phyloP scores from a whole-genome alignment of 2,113 vertebrate species.

The Gobio gobio region DNA sequence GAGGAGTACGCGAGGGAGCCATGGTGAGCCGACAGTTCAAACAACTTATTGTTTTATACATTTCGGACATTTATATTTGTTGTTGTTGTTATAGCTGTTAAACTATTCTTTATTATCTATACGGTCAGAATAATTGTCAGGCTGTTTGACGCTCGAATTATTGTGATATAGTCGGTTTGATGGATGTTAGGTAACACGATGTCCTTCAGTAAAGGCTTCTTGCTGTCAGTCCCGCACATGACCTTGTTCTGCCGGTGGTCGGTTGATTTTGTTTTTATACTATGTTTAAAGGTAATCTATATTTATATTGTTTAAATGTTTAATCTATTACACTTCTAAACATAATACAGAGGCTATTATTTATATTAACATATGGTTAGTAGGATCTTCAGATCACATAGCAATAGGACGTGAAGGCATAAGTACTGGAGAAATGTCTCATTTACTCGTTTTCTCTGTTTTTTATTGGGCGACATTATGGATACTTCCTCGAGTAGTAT shows the following conservation, averaged over 20 bases:
- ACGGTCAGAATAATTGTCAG: background rate
- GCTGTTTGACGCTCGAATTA: background rate
- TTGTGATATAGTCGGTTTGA: background rate
- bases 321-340: background rate
- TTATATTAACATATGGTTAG: background rate
- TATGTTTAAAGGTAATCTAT: no score
- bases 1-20: conserved; percentile 95
- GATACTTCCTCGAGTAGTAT: background rate
- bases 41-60: background rate
- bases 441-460: background rate
- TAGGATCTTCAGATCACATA: background rate
- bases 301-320: background rate
- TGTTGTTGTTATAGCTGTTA: background rate
- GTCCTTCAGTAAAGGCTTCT: conserved; percentile 30
- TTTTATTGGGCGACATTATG: background rate
- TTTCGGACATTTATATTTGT: background rate
- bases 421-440: background rate
- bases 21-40: conserved; percentile 78
- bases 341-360: background rate
- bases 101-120: background rate
- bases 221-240: conserved; percentile 15
- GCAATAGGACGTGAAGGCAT: background rate
- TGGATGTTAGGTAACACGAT: background rate
- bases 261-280: background rate
- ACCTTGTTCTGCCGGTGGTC: conserved; percentile 41